Conservation (phyloP, 2,797 vertebrate species). For the Zalophus californianus region DNA sequence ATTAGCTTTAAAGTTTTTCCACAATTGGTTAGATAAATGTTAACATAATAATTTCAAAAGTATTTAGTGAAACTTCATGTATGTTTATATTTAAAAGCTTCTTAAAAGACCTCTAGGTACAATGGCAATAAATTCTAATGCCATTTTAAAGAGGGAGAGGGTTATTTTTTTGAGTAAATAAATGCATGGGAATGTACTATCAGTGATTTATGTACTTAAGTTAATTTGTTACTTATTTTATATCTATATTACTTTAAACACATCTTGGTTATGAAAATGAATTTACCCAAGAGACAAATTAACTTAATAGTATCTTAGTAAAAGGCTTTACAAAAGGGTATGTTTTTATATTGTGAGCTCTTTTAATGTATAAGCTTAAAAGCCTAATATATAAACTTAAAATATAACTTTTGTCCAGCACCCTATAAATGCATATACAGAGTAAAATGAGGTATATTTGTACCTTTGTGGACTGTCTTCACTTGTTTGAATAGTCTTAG, state of each 20-base stretch:
- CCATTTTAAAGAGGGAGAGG: not conserved
- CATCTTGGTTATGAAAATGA: slow-evolving; percentile 34
- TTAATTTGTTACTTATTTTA: slow-evolving; percentile 46
- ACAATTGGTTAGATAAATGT: slow-evolving; percentile 44
- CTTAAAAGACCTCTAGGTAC: slow-evolving; percentile 23
- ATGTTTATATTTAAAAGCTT: slow-evolving; percentile 8
- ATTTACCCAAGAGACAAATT: slow-evolving; percentile 31
- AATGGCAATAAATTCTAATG: not conserved
- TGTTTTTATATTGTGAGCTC: slow-evolving; percentile 22
- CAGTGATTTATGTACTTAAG: not conserved
- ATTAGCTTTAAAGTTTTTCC: slow-evolving; percentile 50
- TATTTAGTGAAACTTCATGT: slow-evolving; percentile 31
- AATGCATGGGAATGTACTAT: not conserved
- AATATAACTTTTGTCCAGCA: not conserved
- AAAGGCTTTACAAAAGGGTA: slow-evolving; percentile 7
- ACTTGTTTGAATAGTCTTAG: not conserved
- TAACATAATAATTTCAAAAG: slow-evolving; percentile 18
- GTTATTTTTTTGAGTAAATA: slow-evolving; percentile 43
- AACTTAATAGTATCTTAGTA: not conserved
- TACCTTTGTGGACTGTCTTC: not conserved
- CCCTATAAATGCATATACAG: not conserved
- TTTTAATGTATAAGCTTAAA: not conserved
- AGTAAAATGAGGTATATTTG: slow-evolving; percentile 10
- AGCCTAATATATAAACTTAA: not conserved
- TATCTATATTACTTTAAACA: slow-evolving; percentile 42